These are phyloP conservation scores for Sisor rabdophorus DNA, from an alignment of 2,113 vertebrate genomes.

Conservation along the genomic window DNA sequence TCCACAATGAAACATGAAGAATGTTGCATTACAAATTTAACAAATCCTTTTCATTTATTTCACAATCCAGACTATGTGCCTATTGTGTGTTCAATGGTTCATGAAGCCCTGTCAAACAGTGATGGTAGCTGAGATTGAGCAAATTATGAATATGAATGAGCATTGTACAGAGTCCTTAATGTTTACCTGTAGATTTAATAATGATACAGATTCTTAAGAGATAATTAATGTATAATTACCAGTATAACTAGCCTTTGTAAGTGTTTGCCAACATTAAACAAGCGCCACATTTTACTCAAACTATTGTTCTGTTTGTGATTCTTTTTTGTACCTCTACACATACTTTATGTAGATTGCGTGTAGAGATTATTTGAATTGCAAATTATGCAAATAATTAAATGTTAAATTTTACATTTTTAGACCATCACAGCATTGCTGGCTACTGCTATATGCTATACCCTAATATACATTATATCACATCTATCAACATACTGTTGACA, in stretches of 20 bases:
- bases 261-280: neutral
- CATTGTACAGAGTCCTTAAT: neutral
- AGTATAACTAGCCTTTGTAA: neutral
- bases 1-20: constrained; percentile 23
- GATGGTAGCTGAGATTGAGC: neutral
- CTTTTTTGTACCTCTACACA: neutral
- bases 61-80: neutral
- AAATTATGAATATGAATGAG: neutral
- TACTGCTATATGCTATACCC: neutral
- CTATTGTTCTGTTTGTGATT: neutral
- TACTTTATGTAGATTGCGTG: neutral
- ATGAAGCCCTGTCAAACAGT: neutral
- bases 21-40: constrained; percentile 19
- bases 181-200: neutral
- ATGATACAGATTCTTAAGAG: too few species aligned
- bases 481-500: neutral
- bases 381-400: neutral
- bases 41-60: neutral
- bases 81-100: neutral
- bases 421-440: constrained; percentile 1
- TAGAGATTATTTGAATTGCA: neutral
- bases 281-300: neutral
- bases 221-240: neutral
- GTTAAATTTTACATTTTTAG: neutral
- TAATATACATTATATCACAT: neutral